Percentiles rank a stretch among this genome's conserved stretches.
Evolutionary conservation across 23 tunicate species (phyloP).

Genomic region (Clavelina lepadiformis): DNA sequence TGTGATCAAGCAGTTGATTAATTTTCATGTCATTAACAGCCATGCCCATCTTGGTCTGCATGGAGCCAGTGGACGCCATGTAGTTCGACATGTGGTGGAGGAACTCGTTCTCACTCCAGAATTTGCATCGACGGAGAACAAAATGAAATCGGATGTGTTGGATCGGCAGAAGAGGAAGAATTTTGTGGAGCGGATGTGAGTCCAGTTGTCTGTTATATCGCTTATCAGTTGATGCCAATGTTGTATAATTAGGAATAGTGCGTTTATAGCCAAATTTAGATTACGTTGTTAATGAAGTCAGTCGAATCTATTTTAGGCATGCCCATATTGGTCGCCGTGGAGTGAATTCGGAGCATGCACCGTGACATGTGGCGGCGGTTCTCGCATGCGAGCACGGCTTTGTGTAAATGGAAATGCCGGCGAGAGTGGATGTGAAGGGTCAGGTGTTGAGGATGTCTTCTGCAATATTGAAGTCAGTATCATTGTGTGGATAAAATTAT

Average conservation of each 20-base stretch:
- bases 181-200: conserved; percentile 28
- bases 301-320: conserved; percentile 6
- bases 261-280: no score
- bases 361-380: conserved; percentile 58
- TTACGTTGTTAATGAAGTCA: no score
- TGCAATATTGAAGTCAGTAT: no score
- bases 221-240: no score
- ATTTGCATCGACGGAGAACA: conserved; percentile 37
- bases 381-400: conserved; percentile 12
- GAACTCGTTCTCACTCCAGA: conserved; percentile 22
- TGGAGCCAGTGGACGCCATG: conserved; percentile 63
- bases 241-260: no score
- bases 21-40: conserved; percentile 15
- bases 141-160: conserved; percentile 33
- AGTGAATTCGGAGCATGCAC: conserved; percentile 26
- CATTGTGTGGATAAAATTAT: no score
- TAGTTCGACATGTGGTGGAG: conserved; percentile 68
- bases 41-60: conserved; percentile 51
- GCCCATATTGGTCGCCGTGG: conserved; percentile 74
- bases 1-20: neutral
- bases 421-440: conserved; percentile 47
- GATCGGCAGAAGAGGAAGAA: conserved; percentile 13
- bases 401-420: conserved; percentile 68
- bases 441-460: no score
- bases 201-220: no score